phyloP scores from a whole-genome alignment of 2,888 invertebrate genomes.

The Anodontia alba region DNA sequence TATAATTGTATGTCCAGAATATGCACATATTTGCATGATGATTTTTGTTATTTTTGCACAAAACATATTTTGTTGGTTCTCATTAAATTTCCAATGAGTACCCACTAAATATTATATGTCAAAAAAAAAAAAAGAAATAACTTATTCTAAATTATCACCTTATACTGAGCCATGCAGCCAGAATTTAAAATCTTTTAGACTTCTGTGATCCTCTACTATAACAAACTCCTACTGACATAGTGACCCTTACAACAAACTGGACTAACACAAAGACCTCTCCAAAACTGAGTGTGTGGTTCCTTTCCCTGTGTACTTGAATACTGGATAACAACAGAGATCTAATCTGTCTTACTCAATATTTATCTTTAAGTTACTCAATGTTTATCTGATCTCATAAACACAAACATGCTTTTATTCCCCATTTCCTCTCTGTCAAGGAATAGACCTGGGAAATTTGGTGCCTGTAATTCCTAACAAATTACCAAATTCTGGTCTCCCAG shows the following conservation, averaged over 20 bases:
- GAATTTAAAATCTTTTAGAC: no score
- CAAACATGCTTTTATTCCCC: background rate
- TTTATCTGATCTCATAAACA: conserved; percentile 3
- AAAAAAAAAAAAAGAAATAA: no score
- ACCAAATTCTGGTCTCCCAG: background rate
- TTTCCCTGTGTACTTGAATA: background rate
- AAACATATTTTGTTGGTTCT: no score
- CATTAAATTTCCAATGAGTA: no score
- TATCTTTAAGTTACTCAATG: background rate
- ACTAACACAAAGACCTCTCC: background rate
- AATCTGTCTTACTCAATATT: background rate
- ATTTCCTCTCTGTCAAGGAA: background rate
- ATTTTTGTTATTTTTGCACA: no score
- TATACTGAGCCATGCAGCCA: no score
- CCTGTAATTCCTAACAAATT: background rate
- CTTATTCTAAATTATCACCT: no score
- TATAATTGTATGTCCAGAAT: no score
- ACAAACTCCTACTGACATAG: no score
- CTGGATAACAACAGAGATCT: background rate
- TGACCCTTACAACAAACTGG: background rate
- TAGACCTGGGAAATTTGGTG: background rate
- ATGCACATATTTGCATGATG: no score
- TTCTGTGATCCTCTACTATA: no score
- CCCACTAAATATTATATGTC: no score
- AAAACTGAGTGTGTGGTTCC: background rate